Base-by-base conservation (phyloP, 2,888 invertebrate genomes). In the Silvanus unidentatus region DNA sequence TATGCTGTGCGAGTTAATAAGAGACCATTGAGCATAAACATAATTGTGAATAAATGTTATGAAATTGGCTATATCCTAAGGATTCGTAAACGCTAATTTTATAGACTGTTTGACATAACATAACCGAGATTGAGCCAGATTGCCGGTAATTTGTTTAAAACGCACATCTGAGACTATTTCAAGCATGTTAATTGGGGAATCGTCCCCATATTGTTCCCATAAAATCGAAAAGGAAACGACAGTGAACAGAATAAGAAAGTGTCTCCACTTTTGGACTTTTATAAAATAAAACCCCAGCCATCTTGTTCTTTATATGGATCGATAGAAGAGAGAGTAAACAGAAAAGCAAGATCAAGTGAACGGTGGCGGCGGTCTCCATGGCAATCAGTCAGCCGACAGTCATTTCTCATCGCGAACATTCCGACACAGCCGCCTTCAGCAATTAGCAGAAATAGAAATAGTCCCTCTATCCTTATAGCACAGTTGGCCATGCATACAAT, bases 361-460 rank as follows among this genome's bases (percentile, higher is more conserved):
- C 49, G 53, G 57, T 53, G 59, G 61, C 56, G 62, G 57, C 65
- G 66, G 68, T 70, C 64, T 64, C 68, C 67, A 69, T 69, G 68
- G 68, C 65, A 67, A 70, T 70, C 68, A 64, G 57, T 69, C 69
- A 67, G 59, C 60, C 63, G 64, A 59, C 62, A 66, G 65, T 68
- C 64, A 67, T 71, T 69, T 69, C 66, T 70, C 69, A 69, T 67
- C 68, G 65, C 59, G 58, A 59, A 59, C 63, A 65, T 66, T 66
- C 66, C 65, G 60, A 61, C 63, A 62, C 61, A 63, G 63, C 66
- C 64, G 68, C 69, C 68, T 67, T 61, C 68, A 59, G 69, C 69
- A 71, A 71, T 71, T 71, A 71, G 70, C 69, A 66, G 69, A 70
- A 71, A 70, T 71, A 71, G 70, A 71, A 68, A 68, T 63, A 64